Percentiles rank a stretch among this genome's conserved stretches.
phyloP scores from a whole-genome alignment of 2,113 vertebrate genomes.

The Dasyurus viverrinus region DNA sequence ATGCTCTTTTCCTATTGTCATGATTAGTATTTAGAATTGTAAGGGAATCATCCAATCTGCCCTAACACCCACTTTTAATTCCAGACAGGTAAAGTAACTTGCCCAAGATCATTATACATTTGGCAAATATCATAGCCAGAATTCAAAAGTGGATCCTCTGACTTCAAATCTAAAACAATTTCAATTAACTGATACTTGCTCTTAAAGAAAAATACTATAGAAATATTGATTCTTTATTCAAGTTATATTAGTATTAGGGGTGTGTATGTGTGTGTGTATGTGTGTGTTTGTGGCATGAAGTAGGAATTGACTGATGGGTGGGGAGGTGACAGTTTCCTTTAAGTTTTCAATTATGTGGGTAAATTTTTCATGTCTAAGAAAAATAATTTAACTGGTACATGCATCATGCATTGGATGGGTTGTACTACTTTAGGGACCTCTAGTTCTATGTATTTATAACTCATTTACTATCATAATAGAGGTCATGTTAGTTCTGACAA shows the following conservation, averaged over 20 bases:
- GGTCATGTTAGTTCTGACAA: background rate
- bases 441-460: background rate
- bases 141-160: no score
- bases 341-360: background rate
- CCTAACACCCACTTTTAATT: background rate
- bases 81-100: no score
- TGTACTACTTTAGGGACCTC: background rate
- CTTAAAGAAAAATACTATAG: no score
- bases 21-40: background rate
- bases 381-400: background rate
- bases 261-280: no score
- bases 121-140: no score
- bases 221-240: background rate
- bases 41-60: background rate
- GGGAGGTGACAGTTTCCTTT: background rate
- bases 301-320: background rate
- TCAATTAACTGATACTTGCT: no score
- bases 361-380: background rate
- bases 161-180: no score
- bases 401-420: background rate
- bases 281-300: no score
- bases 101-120: background rate
- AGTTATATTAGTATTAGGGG: background rate
- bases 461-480: background rate
- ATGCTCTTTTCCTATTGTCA: background rate